Evolutionary conservation across 2,797 vertebrate species (phyloP), one percentile per base, ranked within the genome.

Genomic region (Vespertilio murinus): DNA sequence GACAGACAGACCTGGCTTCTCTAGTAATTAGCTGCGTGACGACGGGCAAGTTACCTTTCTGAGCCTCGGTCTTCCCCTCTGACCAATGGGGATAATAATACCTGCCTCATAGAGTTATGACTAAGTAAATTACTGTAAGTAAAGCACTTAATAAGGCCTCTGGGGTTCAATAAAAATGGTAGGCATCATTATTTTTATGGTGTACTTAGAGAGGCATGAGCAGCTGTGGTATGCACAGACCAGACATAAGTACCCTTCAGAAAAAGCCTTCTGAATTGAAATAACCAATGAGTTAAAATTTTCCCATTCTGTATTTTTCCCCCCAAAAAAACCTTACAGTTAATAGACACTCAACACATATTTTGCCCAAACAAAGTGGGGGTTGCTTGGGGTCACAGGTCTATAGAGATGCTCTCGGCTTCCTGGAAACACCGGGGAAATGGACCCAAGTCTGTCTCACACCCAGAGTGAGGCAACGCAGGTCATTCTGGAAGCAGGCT

Each of bases 11-110:
- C 79, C 59, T 35, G 28, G 28, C 74, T 88, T 95, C 33, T 59
- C 30, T 35, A 45, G 33, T 88, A 64, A 92, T 70, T 71, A 95
- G 81, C 77, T 84, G 22, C 59, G 56, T 93, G 74, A 90, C 64
- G 40, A 65, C 2, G 11, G 25, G 10, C 69, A 95, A 92, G 77
- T 94, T 59, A 88, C 23, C 73, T 82, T 89, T 93, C 70, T 82
- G 54, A 82, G 90, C 38, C 75, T 89, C 52, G 1, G 30, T 94
- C 47, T 95, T 84, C 22, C 90, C 77, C 30, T 78, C 28, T 90
- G 94, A 92, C 86, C 80, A 96, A 78, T 81, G 61, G 10, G 30
- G 56, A 77, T 95, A 93, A 91, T 81, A 85, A 89, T 22, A 87
- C 47, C 70, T 88, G 81, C 73, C 59, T 93, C 61, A 33, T 0